Percentiles rank a stretch among this genome's conserved stretches.
These are phyloP conservation scores for Galaxea fascicularis DNA, from an alignment of 92 coral and sea anemone genomes.

Conservation along the genomic window DNA sequence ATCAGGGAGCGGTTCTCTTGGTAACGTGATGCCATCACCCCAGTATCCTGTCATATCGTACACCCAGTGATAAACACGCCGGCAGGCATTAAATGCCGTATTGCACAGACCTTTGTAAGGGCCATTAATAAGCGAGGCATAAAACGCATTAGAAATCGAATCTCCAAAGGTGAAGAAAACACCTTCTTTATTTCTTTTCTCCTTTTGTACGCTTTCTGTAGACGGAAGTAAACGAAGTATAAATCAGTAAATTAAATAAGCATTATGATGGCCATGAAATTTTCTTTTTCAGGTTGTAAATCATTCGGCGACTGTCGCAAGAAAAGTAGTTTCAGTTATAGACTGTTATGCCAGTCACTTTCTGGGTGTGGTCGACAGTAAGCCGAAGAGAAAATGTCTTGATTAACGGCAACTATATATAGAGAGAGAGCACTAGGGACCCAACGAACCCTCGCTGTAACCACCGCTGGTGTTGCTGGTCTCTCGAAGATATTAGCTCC, in stretches of 20 bases:
- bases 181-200: conserved; percentile 58
- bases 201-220: conserved; percentile 28
- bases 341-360: too few relatives aligned
- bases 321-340: too few relatives aligned
- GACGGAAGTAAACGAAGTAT: background rate
- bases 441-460: too few relatives aligned
- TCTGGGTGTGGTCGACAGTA: too few relatives aligned
- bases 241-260: background rate
- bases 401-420: too few relatives aligned
- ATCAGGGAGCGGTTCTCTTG: conserved; percentile 83
- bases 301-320: background rate
- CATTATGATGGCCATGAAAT: too few relatives aligned
- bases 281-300: background rate
- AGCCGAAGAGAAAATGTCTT: too few relatives aligned
- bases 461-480: too few relatives aligned
- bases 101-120: conserved; percentile 71
- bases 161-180: conserved; percentile 84
- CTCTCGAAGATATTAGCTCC: too few relatives aligned
- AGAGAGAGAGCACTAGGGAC: too few relatives aligned
- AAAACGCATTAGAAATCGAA: conserved; percentile 78
- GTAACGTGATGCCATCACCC: conserved; percentile 76
- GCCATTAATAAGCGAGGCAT: conserved; percentile 63
- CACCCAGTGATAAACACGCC: conserved; percentile 80
- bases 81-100: conserved; percentile 68
- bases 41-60: conserved; percentile 87